phyloP scores from a whole-genome alignment of 2,113 vertebrate genomes.

The Chamaea fasciata region DNA sequence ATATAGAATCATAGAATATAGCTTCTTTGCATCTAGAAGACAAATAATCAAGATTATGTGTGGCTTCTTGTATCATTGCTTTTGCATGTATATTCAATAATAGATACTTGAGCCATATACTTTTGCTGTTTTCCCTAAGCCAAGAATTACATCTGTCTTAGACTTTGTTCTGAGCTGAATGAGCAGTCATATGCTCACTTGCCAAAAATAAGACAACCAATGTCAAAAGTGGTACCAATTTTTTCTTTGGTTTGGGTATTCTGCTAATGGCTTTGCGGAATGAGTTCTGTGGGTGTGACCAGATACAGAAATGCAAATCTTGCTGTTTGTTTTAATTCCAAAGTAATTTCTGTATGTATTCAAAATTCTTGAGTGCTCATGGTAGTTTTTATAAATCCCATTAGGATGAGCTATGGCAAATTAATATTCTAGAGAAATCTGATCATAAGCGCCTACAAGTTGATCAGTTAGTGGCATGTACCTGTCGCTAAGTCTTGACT shows the following conservation, averaged over 20 bases:
- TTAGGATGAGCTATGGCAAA: not conserved
- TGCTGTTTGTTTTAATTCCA: not conserved
- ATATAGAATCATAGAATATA: not conserved
- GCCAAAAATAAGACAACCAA: not conserved
- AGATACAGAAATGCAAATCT: not conserved
- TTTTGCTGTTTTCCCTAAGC: not conserved
- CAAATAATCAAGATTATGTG: not conserved
- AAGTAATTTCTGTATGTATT: not conserved
- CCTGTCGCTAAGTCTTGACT: not conserved
- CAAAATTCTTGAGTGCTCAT: not conserved
- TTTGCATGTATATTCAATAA: not conserved
- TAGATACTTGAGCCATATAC: not conserved
- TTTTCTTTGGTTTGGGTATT: not conserved
- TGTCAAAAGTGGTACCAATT: not conserved
- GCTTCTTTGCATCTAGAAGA: not conserved
- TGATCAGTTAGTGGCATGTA: not conserved
- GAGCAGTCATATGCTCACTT: not conserved
- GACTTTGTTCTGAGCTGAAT: not conserved
- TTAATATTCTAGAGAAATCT: not conserved
- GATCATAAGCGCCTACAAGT: not conserved
- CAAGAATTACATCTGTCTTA: not conserved
- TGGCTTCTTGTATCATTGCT: not conserved
- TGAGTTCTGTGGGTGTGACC: not conserved
- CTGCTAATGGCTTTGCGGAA: not conserved
- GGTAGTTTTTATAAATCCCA: not conserved